Conservation (phyloP, 2,113 vertebrate species). For the Dipodomys stephensi region DNA sequence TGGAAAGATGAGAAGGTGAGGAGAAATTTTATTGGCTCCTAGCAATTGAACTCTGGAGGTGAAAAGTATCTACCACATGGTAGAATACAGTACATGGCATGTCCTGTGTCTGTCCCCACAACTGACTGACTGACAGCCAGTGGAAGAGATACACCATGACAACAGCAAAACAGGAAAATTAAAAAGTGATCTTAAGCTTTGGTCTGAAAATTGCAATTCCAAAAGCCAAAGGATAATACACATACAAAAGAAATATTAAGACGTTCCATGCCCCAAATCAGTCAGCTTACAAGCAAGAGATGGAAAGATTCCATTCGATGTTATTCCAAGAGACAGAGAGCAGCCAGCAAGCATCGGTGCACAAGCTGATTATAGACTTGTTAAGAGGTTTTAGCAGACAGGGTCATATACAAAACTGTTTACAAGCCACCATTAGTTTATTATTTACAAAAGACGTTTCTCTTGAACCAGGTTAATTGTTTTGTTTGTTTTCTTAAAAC, state of each 20-base stretch:
- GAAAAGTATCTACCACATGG: constrained; percentile 71
- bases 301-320: constrained; percentile 86
- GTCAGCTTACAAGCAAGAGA: constrained; percentile 86
- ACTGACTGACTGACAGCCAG: constrained; percentile 83
- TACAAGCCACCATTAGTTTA: constrained; percentile 98
- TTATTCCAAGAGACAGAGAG: constrained; percentile 94
- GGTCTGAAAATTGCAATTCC: constrained; percentile 82
- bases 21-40: constrained; percentile 62
- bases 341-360: constrained; percentile 94
- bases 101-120: constrained; percentile 81
- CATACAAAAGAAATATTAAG: constrained; percentile 75
- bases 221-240: constrained; percentile 87
- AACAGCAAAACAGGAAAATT: constrained; percentile 84
- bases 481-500: constrained; percentile 79
- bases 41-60: constrained; percentile 75
- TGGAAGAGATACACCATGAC: constrained; percentile 82
- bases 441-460: constrained; percentile 95
- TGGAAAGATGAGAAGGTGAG: constrained; percentile 63
- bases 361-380: constrained; percentile 91
- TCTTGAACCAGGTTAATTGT: constrained; percentile 89
- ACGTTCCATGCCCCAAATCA: constrained; percentile 88
- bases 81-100: constrained; percentile 84
- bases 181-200: constrained; percentile 71
- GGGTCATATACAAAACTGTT: constrained; percentile 92
- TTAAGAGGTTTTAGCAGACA: constrained; percentile 94